These are phyloP conservation scores for Castor canadensis DNA, from an alignment of 2,113 vertebrate genomes.

Conservation along the genomic window DNA sequence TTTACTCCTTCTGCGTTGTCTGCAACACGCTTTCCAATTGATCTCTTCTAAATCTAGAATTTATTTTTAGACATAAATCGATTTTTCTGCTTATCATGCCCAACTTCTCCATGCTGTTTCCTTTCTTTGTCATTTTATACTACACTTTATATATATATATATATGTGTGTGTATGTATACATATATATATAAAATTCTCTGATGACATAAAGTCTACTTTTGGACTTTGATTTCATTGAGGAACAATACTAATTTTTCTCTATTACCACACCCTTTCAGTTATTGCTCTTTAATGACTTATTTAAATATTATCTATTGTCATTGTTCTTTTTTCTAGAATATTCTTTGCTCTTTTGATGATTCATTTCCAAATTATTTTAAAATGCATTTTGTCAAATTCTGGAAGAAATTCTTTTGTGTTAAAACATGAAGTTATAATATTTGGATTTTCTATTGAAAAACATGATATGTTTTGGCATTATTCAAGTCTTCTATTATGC, in stretches of 20 bases:
- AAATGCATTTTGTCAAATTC: slow-evolving; percentile 8
- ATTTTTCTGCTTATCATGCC: background rate
- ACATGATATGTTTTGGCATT: background rate
- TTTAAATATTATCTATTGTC: background rate
- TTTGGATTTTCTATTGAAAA: slow-evolving; percentile 13
- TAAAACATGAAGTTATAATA: slow-evolving; percentile 40
- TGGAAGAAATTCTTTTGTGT: slow-evolving; percentile 30
- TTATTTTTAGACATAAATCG: background rate
- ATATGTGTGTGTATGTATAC: too few relatives aligned
- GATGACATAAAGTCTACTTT: background rate
- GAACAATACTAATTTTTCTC: background rate
- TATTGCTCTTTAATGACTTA: background rate
- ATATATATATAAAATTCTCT: background rate
- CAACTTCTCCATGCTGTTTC: background rate
- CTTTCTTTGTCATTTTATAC: background rate
- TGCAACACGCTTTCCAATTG: background rate
- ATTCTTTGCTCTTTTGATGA: background rate
- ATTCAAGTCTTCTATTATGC: background rate
- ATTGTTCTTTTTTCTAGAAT: background rate
- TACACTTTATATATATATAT: too few relatives aligned
- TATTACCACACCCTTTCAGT: background rate
- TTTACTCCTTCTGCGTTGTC: background rate
- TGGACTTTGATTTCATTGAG: background rate
- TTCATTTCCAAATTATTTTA: slow-evolving; percentile 40
- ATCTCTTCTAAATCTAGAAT: background rate